A percentile compares a stretch with the other conserved stretches of the same genome.
Evolutionary conservation across 2,113 vertebrate genomes (phyloP).

Genomic region (Megatriorchis doriae): DNA sequence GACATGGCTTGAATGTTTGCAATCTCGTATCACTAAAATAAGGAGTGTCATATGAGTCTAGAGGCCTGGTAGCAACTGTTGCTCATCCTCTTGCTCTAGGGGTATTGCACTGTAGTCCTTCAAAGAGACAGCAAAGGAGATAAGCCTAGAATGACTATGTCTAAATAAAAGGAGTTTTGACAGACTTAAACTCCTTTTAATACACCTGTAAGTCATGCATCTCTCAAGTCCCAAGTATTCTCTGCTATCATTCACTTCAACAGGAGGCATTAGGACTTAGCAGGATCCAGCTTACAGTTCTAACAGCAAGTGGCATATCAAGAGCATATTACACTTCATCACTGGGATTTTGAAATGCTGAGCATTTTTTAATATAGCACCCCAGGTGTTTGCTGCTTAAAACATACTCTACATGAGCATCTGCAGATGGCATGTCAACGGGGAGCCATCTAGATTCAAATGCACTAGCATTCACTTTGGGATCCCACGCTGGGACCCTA

Average conservation of each 20-base stretch:
- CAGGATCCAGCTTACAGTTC: constrained; percentile 35
- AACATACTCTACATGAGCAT: constrained; percentile 52
- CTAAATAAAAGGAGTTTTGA: background rate
- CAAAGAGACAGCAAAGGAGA: background rate
- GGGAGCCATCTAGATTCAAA: constrained; percentile 53
- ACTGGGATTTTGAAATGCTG: constrained; percentile 47
- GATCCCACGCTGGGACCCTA: background rate
- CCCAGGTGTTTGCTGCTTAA: constrained; percentile 58
- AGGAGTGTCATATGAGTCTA: background rate
- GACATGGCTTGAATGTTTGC: background rate
- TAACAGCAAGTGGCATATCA: constrained; percentile 44
- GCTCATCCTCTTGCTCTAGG: background rate
- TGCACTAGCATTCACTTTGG: background rate
- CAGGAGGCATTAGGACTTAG: constrained; percentile 31
- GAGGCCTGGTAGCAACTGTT: background rate
- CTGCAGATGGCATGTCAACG: constrained; percentile 50
- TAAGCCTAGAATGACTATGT: background rate
- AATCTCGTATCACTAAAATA: background rate
- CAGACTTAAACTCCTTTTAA: background rate
- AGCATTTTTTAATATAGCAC: constrained; percentile 63
- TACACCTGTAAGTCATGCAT: constrained; percentile 5
- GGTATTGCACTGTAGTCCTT: background rate
- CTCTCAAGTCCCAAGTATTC: background rate
- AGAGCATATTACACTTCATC: constrained; percentile 49
- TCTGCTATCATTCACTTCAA: constrained; percentile 35